phyloP scores from a whole-genome alignment of 2,888 invertebrate genomes.

The Volucella bombylans region DNA sequence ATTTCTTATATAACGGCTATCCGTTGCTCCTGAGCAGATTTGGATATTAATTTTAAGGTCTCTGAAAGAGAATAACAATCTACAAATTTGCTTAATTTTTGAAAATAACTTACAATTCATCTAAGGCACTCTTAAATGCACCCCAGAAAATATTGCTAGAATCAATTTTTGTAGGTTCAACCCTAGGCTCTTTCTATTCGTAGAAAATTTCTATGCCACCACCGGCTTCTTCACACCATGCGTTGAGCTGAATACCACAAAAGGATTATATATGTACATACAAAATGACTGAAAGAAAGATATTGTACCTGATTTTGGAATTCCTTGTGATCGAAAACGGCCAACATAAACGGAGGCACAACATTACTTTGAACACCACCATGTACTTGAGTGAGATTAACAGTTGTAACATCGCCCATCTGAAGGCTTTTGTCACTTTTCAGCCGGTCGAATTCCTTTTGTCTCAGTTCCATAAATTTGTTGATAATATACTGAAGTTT shows the following conservation, averaged over 20 bases:
- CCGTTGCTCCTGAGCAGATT: slow-evolving; percentile 95
- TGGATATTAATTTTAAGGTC: slow-evolving; percentile 86
- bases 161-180: slow-evolving; percentile 86
- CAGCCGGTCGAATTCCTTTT: slow-evolving; percentile 84
- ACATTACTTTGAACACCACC: slow-evolving; percentile 93
- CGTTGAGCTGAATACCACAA: slow-evolving; percentile 77
- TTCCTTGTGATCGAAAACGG: slow-evolving; percentile 85
- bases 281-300: not conserved
- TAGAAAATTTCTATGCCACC: slow-evolving; percentile 87
- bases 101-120: slow-evolving; percentile 84
- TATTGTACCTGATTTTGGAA: slow-evolving; percentile 85
- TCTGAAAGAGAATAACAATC: slow-evolving; percentile 82
- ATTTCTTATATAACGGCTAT: slow-evolving; percentile 91
- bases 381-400: slow-evolving; percentile 87
- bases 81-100: not conserved
- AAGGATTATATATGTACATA: not conserved
- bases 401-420: slow-evolving; percentile 88
- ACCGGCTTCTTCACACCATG: slow-evolving; percentile 89
- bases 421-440: slow-evolving; percentile 82
- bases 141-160: slow-evolving; percentile 88
- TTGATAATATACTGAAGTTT: slow-evolving; percentile 87
- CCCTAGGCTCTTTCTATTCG: slow-evolving; percentile 85
- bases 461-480: slow-evolving; percentile 86
- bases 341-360: slow-evolving; percentile 88
- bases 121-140: slow-evolving; percentile 86